Evolutionary conservation across 92 coral and sea anemone genomes (phyloP).

Genomic region (Scolanthus callimorphus): DNA sequence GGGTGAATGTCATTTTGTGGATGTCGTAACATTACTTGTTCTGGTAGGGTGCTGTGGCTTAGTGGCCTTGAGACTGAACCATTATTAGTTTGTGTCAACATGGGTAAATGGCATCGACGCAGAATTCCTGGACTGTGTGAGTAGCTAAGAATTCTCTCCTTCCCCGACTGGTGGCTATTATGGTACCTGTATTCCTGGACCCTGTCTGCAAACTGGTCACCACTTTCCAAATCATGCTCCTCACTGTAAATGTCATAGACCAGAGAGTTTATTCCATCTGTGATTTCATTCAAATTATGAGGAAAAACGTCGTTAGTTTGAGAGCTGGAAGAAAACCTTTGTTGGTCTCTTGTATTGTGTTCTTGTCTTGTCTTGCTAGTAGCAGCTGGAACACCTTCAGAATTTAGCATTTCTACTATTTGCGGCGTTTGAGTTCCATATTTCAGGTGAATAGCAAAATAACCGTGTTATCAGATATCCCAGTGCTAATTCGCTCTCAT

Average conservation of each 20-base stretch:
- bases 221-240: background rate
- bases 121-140: background rate
- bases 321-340: constrained; percentile 3
- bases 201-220: background rate
- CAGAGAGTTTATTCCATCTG: constrained; percentile 18
- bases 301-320: constrained; percentile 1
- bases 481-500: too few species aligned
- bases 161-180: background rate
- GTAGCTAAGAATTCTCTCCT: background rate
- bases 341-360: background rate
- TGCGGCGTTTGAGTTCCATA: too few species aligned
- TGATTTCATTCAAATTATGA: constrained; percentile 15
- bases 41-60: too few species aligned
- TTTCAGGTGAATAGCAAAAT: too few species aligned
- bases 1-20: background rate
- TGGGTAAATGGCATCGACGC: background rate
- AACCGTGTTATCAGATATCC: too few species aligned
- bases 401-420: background rate
- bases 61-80: too few species aligned
- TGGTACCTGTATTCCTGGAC: background rate
- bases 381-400: background rate
- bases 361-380: background rate
- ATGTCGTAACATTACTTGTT: background rate
- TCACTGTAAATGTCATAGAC: constrained; percentile 1
- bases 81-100: too few species aligned